phyloP scores from a whole-genome alignment of 2,113 vertebrate species.

The Mystacornis crossleyi region DNA sequence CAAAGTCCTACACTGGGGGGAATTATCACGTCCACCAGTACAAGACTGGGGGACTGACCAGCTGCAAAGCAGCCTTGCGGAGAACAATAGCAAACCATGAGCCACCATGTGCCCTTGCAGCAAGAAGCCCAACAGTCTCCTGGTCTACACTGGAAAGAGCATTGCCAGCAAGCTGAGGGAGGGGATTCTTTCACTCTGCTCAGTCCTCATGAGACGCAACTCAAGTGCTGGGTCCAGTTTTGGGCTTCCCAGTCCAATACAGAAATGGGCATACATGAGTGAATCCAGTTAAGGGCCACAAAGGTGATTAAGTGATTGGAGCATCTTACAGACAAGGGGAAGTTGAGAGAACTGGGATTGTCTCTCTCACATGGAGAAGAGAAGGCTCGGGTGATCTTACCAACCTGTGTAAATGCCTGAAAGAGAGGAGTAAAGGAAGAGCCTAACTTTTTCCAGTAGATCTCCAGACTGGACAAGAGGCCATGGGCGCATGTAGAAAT shows the following conservation, averaged over 20 bases:
- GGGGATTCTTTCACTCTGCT: background rate
- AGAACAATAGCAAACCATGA: accelerated
- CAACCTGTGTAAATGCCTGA: background rate
- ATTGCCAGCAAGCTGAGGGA: background rate
- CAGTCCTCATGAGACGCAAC: background rate
- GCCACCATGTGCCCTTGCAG: accelerated
- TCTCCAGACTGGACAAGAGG: background rate
- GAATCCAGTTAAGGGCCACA: background rate
- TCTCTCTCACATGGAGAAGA: background rate
- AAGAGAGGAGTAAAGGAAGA: background rate
- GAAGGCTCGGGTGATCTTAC: background rate
- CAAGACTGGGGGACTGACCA: background rate
- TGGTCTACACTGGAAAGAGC: background rate
- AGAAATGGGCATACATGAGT: background rate
- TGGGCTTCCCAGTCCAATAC: background rate
- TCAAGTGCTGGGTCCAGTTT: background rate
- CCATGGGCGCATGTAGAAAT: background rate
- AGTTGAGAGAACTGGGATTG: background rate
- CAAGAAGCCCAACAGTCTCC: background rate
- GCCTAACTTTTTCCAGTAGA: background rate
- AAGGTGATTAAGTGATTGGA: background rate
- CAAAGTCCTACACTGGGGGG: background rate
- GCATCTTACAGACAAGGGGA: background rate
- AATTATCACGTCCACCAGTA: background rate
- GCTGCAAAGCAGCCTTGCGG: background rate